These are phyloP conservation scores for Camponotus vicinus DNA, from an alignment of 1,140 invertebrate species.

Conservation along the genomic window DNA sequence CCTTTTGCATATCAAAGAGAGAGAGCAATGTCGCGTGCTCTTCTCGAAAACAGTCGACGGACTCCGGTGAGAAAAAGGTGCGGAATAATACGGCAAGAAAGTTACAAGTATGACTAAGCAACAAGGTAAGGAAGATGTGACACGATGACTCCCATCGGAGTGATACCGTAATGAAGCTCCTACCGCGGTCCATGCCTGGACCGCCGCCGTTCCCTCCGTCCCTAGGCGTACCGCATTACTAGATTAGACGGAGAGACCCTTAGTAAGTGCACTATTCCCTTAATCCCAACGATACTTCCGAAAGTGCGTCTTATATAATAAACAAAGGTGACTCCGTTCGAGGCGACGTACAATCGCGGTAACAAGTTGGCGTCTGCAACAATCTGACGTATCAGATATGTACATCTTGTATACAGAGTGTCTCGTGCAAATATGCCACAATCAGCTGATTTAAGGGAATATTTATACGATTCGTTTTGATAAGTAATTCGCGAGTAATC, in stretches of 20 bases:
- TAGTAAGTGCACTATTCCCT: constrained; percentile 60
- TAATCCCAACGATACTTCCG: constrained; percentile 66
- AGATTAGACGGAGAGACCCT: constrained; percentile 75
- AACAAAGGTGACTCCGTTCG: constrained; percentile 33
- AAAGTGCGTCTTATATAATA: constrained; percentile 66
- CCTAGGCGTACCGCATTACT: constrained; percentile 75
- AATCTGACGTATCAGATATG: neutral
- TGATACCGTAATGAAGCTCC: constrained; percentile 72
- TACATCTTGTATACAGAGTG: neutral
- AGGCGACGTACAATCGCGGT: neutral
- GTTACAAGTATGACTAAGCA: constrained; percentile 76
- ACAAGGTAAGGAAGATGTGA: constrained; percentile 73
- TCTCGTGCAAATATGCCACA: too few relatives aligned
- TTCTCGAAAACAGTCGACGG: neutral
- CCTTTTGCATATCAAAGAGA: neutral
- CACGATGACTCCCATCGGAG: constrained; percentile 75
- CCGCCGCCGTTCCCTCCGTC: constrained; percentile 62
- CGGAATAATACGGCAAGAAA: constrained; percentile 68
- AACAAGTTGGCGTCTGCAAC: neutral
- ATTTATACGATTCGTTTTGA: too few relatives aligned
- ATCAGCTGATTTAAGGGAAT: too few relatives aligned
- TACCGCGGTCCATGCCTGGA: constrained; percentile 60
- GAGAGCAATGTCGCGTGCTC: neutral
- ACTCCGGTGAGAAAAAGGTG: constrained; percentile 49
- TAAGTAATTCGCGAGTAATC: too few relatives aligned